These are phyloP conservation scores for Epirrhoe alternata DNA, from an alignment of 2,888 invertebrate genomes.

Conservation along the genomic window DNA sequence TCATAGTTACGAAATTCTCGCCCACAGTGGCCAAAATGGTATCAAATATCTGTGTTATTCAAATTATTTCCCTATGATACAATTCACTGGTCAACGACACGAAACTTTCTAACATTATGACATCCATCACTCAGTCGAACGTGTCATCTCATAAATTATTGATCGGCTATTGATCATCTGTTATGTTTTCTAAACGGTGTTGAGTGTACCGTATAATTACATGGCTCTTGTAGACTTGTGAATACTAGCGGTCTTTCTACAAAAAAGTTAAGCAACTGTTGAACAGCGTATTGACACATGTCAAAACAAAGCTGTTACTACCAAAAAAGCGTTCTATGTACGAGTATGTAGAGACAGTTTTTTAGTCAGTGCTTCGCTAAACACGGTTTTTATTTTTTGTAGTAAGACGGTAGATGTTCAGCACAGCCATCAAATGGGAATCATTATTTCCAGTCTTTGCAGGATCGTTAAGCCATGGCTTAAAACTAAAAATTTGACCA, in stretches of 20 bases:
- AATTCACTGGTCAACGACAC: constrained; percentile 21
- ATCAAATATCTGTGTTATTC: constrained; percentile 11
- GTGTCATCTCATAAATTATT: constrained; percentile 41
- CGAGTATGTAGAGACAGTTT: no score
- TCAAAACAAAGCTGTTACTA: no score
- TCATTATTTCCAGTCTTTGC: no score
- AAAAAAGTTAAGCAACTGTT: no score
- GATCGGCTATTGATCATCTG: constrained; percentile 21
- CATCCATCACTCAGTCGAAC: constrained; percentile 27
- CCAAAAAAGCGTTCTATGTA: no score
- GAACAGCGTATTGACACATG: no score
- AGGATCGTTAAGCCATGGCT: no score
- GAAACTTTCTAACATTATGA: constrained; percentile 31
- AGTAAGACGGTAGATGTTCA: no score
- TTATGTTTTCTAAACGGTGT: background rate
- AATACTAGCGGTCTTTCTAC: background rate
- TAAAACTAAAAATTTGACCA: no score
- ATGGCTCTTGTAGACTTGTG: background rate
- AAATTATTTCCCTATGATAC: constrained; percentile 27
- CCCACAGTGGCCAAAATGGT: background rate
- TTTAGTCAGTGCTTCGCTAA: no score
- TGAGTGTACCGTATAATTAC: background rate
- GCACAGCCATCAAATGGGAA: no score
- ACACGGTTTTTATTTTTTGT: no score
- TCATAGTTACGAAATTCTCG: background rate